Evolutionary conservation across 2,888 invertebrate species (phyloP).

Genomic region (Cynaeus angustus): DNA sequence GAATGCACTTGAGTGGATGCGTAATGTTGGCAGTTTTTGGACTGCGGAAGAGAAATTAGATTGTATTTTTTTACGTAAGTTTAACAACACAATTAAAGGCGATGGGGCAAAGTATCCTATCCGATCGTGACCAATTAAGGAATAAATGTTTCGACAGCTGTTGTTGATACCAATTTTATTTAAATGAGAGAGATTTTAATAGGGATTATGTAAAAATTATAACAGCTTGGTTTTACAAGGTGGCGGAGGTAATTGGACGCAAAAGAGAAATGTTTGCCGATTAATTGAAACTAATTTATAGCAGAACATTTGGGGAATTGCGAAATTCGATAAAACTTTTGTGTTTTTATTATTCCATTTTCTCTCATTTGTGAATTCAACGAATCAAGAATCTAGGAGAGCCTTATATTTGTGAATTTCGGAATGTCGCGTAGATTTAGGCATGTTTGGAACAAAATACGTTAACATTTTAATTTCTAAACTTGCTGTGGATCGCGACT

Average conservation of each 20-base stretch:
- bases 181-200: neutral
- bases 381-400: too few relatives aligned
- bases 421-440: too few relatives aligned
- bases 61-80: neutral
- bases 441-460: too few relatives aligned
- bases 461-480: too few relatives aligned
- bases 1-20: conserved; percentile 21
- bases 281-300: too few relatives aligned
- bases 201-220: conserved; percentile 1
- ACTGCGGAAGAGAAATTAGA: conserved; percentile 3
- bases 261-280: neutral
- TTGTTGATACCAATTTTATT: neutral
- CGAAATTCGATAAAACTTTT: too few relatives aligned
- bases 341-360: too few relatives aligned
- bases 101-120: neutral
- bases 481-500: too few relatives aligned
- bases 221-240: neutral
- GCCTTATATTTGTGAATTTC: too few relatives aligned
- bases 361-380: too few relatives aligned
- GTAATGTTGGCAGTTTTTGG: neutral
- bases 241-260: neutral
- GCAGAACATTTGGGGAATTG: too few relatives aligned
- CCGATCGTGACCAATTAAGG: conserved; percentile 11
- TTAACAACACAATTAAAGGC: neutral
- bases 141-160: conserved; percentile 8